phyloP scores from a whole-genome alignment of 2,113 vertebrate species.

The Thymallus thymallus region DNA sequence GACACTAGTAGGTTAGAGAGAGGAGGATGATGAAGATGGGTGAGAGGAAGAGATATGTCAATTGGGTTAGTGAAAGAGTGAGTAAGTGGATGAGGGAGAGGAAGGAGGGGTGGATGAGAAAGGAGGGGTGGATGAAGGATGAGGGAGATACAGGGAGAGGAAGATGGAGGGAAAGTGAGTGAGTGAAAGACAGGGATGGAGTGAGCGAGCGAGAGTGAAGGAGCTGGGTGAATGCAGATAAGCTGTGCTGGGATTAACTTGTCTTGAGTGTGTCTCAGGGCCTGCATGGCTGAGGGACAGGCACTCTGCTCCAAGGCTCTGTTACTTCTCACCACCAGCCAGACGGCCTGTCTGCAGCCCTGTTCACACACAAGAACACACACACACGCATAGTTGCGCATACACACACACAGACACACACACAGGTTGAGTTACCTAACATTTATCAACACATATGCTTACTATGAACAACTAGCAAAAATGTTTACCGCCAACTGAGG shows the following conservation, averaged over 20 bases:
- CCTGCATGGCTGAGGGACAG: slow-evolving; percentile 63
- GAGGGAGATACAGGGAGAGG: slow-evolving; percentile 1
- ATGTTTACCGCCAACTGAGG: too few species aligned
- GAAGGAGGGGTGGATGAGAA: not conserved
- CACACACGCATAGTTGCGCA: too few species aligned
- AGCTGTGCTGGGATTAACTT: slow-evolving; percentile 72
- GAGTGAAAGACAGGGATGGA: slow-evolving; percentile 13
- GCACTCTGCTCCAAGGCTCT: slow-evolving; percentile 61
- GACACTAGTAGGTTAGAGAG: not conserved
- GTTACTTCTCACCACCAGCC: slow-evolving; percentile 69
- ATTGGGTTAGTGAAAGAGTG: not conserved
- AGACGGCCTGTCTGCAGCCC: slow-evolving; percentile 60
- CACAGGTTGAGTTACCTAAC: not conserved
- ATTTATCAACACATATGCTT: not conserved
- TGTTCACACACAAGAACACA: slow-evolving; percentile 38
- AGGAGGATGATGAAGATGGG: not conserved
- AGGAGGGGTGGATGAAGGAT: not conserved
- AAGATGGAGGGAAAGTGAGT: slow-evolving; percentile 6
- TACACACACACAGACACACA: not conserved
- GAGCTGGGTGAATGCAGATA: slow-evolving; percentile 50
- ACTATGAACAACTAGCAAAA: not conserved
- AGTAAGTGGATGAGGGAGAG: not conserved
- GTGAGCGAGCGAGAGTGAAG: slow-evolving; percentile 5
- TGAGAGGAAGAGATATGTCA: not conserved
- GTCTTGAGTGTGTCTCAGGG: slow-evolving; percentile 72